Evolutionary conservation across 2,113 vertebrate genomes (phyloP), one percentile per base, ranked within the genome.

Genomic region (Drymodes brunneopygia): DNA sequence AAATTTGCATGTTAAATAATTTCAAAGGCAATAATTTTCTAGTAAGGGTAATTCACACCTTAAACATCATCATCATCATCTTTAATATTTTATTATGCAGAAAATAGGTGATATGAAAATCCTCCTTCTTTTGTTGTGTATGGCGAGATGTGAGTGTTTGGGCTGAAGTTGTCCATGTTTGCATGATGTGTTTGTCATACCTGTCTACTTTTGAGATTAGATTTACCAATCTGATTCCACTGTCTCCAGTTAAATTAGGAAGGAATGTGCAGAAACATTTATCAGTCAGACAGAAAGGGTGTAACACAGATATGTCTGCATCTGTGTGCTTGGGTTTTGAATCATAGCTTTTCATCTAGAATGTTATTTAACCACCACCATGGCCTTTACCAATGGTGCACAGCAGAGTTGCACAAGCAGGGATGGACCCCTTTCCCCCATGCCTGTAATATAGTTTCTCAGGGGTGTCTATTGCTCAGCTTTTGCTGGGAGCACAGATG

Each of bases 401-500:
- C 22, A 40, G 29, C 35, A 64, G 72, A 60, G 14, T 4, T 81
- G 33, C 6, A 3, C 24, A 17, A 16, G 44, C 16, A 21, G 0
- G 0, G 2, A 3, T 50, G 29, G 33, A 35, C 6, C 22, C 12
- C 36, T n/a, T 19, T 82, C 19, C 28, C 12, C 11, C 18, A 11
- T 1, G 1, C 33, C 16, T 64, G 11, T 40, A 40, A 5, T 20
- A 16, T 6, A 33, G 20, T 33, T 42, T 47, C 2, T 51, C 1
- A 1, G 2, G 3, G 7, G 17, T 69, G 67, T 16, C 40, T 90
- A 40, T 42, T 71, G 60, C 25, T 64, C 23, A 71, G 2, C 24
- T 58, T 62, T 33, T 54, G 21, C 69, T 74, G 28, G 21, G 17
- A 85, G n/a, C 20, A 20, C 6, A 11, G 16, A 12, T 13, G 6